phyloP scores from a whole-genome alignment of 2,888 invertebrate species.

The Ametastegia equiseti region DNA sequence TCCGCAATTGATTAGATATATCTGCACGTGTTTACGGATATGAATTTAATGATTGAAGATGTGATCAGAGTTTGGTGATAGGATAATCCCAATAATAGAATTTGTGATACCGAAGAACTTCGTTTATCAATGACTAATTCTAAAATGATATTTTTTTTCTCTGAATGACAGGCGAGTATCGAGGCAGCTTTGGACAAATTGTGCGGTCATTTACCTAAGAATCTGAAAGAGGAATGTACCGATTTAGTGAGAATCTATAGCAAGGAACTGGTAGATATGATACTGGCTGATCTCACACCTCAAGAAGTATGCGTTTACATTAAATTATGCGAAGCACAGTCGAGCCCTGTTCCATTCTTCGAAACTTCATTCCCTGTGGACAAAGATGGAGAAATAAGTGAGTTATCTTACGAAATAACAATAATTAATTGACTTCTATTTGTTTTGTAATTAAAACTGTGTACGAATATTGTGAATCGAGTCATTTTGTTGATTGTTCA shows the following conservation, averaged over 20 bases:
- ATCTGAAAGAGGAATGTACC: slow-evolving; percentile 83
- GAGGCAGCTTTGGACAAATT: slow-evolving; percentile 83
- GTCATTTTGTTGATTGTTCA: slow-evolving; percentile 12
- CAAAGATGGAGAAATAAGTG: slow-evolving; percentile 77
- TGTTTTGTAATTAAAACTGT: slow-evolving; percentile 11
- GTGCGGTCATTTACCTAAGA: slow-evolving; percentile 83
- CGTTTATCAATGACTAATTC: slow-evolving; percentile 49
- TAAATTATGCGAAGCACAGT: slow-evolving; percentile 81
- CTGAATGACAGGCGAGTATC: slow-evolving; percentile 81
- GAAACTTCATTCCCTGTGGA: slow-evolving; percentile 76
- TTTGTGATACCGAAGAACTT: slow-evolving; percentile 13
- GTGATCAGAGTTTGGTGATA: background rate
- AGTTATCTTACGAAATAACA: slow-evolving; percentile 61
- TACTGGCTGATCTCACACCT: slow-evolving; percentile 86
- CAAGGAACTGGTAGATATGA: slow-evolving; percentile 86
- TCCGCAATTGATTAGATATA: background rate
- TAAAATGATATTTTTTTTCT: background rate
- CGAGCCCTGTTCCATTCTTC: slow-evolving; percentile 63
- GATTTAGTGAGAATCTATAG: slow-evolving; percentile 88
- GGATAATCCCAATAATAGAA: background rate
- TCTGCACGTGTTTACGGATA: background rate
- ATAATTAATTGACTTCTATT: background rate
- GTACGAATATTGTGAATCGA: slow-evolving; percentile 52
- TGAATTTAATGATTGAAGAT: background rate
- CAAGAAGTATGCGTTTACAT: slow-evolving; percentile 88